These are phyloP conservation scores for Eupleurogrammus muticus DNA, from an alignment of 2,797 vertebrate species.

Conservation along the genomic window DNA sequence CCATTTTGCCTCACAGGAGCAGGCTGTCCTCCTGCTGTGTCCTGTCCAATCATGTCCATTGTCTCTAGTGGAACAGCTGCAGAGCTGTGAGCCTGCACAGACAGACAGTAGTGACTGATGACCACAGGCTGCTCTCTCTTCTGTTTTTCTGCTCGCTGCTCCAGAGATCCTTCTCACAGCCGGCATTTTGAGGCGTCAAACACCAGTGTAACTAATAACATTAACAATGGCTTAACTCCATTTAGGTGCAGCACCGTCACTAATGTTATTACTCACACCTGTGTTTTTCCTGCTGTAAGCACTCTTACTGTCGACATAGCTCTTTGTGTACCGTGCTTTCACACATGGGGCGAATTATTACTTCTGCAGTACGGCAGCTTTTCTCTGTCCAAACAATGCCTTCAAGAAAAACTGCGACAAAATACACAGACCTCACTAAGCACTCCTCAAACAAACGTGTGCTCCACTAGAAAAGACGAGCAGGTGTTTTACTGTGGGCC, in stretches of 20 bases:
- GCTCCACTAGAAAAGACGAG: not conserved
- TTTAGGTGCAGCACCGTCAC: not conserved
- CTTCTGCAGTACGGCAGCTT: not conserved
- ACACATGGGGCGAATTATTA: not conserved
- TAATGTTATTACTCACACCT: not conserved
- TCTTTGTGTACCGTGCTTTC: not conserved
- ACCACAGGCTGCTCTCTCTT: conserved; percentile 17
- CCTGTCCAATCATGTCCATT: conserved; percentile 49
- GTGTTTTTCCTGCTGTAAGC: not conserved
- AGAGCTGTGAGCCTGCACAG: conserved; percentile 37
- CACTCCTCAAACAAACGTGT: conserved; percentile 10
- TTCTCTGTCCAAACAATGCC: conserved; percentile 24
- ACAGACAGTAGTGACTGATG: conserved; percentile 48
- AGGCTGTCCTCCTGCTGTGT: conserved; percentile 45
- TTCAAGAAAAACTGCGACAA: not conserved
- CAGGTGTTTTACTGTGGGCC: conserved; percentile 1
- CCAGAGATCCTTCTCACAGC: conserved; percentile 11
- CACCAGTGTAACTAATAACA: conserved; percentile 10
- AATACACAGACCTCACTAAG: conserved; percentile 9
- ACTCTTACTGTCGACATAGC: not conserved
- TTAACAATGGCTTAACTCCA: conserved; percentile 1
- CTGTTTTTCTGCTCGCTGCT: conserved; percentile 11
- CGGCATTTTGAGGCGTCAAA: conserved; percentile 9
- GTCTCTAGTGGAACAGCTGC: conserved; percentile 66
- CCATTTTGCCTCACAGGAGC: conserved; percentile 20